Evolutionary conservation across 2,888 invertebrate genomes (phyloP).

Genomic region (Metalampra italica): DNA sequence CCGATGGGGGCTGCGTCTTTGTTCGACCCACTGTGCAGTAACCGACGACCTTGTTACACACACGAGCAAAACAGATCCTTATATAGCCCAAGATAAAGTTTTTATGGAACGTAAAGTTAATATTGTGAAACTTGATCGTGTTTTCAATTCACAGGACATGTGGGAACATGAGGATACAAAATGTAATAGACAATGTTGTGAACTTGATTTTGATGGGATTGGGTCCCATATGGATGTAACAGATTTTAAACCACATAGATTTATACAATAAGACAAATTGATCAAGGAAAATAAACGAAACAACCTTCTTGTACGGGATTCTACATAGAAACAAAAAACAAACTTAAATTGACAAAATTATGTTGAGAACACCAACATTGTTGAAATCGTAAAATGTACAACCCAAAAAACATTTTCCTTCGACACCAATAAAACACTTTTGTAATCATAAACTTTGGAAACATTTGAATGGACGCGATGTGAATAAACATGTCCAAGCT

Average conservation of each 20-base stretch:
- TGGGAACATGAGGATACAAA: conserved; percentile 46
- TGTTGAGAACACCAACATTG: no score
- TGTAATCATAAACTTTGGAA: conserved; percentile 8
- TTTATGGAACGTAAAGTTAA: conserved; percentile 15
- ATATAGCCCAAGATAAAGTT: conserved; percentile 6
- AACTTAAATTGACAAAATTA: no score
- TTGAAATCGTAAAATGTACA: no score
- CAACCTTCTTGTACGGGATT: no score
- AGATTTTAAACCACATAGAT: neutral
- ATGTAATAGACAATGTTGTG: neutral
- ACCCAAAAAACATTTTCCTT: neutral
- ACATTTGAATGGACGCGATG: conserved; percentile 2
- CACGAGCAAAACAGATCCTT: conserved; percentile 7
- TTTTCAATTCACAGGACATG: conserved; percentile 56
- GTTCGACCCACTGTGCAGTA: conserved; percentile 43
- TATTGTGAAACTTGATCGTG: conserved; percentile 45
- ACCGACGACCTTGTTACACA: conserved; percentile 4
- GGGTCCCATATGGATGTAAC: neutral
- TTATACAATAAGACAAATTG: no score
- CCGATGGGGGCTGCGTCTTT: conserved; percentile 43
- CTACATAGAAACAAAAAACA: neutral
- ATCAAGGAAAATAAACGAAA: no score
- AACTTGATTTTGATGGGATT: neutral
- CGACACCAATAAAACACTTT: conserved; percentile 8
- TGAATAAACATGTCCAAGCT: conserved; percentile 13